These are phyloP conservation scores for Chrysochloris asiatica DNA, from an alignment of 2,113 vertebrate species.

Conservation along the genomic window DNA sequence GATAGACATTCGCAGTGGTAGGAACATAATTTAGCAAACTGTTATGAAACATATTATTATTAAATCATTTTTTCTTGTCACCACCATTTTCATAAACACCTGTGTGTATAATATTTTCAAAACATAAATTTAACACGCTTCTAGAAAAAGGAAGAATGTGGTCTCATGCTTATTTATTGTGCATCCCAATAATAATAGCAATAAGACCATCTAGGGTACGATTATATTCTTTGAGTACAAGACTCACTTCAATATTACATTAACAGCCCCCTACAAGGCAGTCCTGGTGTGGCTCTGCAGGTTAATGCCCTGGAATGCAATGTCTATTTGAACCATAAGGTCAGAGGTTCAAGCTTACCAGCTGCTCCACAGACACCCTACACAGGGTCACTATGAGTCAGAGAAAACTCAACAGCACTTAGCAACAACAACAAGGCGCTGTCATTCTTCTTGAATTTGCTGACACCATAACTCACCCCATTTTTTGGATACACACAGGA, in stretches of 20 bases:
- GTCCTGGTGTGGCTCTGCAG: too few relatives aligned
- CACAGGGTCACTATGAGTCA: too few relatives aligned
- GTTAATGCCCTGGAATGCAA: too few relatives aligned
- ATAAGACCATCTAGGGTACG: slow-evolving; percentile 5
- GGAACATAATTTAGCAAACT: slow-evolving; percentile 51
- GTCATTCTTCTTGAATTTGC: neutral
- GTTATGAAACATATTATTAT: slow-evolving; percentile 40
- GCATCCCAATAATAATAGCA: slow-evolving; percentile 16
- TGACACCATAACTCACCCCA: neutral
- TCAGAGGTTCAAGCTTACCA: too few relatives aligned
- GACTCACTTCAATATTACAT: neutral
- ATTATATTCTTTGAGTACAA: slow-evolving; percentile 37
- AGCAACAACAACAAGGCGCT: too few relatives aligned
- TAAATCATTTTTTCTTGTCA: slow-evolving; percentile 34
- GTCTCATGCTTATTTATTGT: slow-evolving; percentile 6
- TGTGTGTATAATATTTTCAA: slow-evolving; percentile 40
- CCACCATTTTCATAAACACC: slow-evolving; percentile 42
- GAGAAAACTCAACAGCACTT: too few relatives aligned
- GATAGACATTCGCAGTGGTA: neutral
- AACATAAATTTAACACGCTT: slow-evolving; percentile 47
- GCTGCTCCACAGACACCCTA: too few relatives aligned
- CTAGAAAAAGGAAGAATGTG: slow-evolving; percentile 9
- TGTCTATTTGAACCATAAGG: too few relatives aligned
- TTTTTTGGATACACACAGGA: neutral
- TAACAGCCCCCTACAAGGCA: neutral